phyloP scores from a whole-genome alignment of 2,888 invertebrate species.

The Ptychoptera albimana region DNA sequence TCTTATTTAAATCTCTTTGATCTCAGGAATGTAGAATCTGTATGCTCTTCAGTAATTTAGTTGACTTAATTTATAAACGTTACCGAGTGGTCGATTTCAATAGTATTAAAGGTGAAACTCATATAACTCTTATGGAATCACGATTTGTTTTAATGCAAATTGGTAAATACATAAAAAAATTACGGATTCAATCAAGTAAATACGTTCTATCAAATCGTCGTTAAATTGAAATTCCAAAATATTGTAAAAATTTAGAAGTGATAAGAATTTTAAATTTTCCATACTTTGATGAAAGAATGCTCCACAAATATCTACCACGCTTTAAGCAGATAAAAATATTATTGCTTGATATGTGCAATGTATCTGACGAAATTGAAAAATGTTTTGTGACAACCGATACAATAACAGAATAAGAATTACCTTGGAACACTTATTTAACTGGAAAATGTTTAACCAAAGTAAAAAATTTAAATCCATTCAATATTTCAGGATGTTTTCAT shows the following conservation, averaged over 20 bases:
- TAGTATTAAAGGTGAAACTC: not conserved
- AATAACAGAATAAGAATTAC: not conserved
- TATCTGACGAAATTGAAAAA: not conserved
- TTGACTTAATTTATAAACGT: not conserved
- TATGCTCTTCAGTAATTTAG: not conserved
- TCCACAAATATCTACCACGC: not conserved
- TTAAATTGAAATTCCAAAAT: not conserved
- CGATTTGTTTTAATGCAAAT: not conserved
- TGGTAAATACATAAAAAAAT: not conserved
- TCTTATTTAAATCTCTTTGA: slow-evolving; percentile 1
- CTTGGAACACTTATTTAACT: not conserved
- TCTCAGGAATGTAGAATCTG: not conserved
- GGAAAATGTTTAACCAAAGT: not conserved
- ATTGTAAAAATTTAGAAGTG: not conserved
- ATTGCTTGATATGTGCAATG: not conserved
- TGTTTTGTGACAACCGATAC: not conserved
- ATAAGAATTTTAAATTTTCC: not conserved
- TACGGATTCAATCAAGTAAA: not conserved
- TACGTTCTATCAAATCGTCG: not conserved
- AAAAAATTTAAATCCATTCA: not conserved
- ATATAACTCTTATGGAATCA: not conserved
- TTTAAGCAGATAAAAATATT: not conserved
- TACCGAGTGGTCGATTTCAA: not conserved
- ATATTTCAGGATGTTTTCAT: not conserved
- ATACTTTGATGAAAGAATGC: not conserved